These are phyloP conservation scores for Eledone cirrhosa DNA, from an alignment of 2,888 invertebrate species.

Conservation along the genomic window DNA sequence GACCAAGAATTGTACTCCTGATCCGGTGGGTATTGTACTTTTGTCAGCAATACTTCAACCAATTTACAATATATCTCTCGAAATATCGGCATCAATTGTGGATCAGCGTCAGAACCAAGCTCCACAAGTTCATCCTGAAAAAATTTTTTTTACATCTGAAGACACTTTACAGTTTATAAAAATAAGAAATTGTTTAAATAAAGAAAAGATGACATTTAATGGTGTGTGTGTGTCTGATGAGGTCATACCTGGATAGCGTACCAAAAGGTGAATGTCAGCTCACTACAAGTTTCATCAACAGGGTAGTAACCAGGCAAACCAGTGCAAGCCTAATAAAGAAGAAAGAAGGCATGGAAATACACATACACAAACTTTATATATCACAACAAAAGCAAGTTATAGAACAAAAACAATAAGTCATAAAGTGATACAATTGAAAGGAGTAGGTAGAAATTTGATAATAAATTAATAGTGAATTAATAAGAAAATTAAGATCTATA, in stretches of 20 bases:
- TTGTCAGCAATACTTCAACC: conserved; percentile 79
- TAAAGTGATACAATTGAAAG: too few species aligned
- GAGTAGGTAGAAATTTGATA: too few species aligned
- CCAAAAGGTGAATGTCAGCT: conserved; percentile 89
- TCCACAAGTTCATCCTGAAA: conserved; percentile 75
- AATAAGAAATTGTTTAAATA: too few species aligned
- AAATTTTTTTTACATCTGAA: background rate
- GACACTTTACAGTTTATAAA: too few species aligned
- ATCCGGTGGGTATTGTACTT: conserved; percentile 80
- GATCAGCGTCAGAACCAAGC: conserved; percentile 68
- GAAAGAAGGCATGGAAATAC: conserved; percentile 1
- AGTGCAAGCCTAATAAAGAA: conserved; percentile 73
- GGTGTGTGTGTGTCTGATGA: too few species aligned
- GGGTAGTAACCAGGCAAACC: conserved; percentile 86
- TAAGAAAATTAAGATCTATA: too few species aligned
- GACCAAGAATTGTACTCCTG: conserved; percentile 68
- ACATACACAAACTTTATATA: too few species aligned
- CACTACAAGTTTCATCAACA: conserved; percentile 86
- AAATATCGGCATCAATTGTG: conserved; percentile 72
- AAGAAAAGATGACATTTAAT: too few species aligned
- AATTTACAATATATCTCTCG: conserved; percentile 83
- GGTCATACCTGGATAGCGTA: conserved; percentile 82
- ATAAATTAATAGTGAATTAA: too few species aligned
- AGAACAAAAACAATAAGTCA: too few species aligned
- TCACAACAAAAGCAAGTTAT: too few species aligned